Evolutionary conservation across 23 tunicate species (phyloP).

Genomic region (Styela plicata): DNA sequence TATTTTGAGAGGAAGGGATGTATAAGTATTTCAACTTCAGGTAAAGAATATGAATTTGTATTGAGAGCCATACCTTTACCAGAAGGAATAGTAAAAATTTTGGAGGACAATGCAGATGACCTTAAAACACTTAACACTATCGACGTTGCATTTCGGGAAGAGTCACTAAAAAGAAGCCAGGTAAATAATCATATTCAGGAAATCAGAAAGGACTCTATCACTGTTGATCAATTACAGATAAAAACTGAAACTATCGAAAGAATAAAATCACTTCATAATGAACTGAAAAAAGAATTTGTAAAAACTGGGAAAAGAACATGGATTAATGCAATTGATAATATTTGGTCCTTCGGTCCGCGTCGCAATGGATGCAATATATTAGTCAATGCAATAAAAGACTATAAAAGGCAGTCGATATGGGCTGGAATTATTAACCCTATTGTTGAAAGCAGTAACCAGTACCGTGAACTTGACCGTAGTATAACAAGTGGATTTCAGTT

Average conservation of each 20-base stretch:
- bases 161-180: background rate
- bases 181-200: too few relatives aligned
- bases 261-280: conserved; percentile 30
- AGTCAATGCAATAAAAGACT: conserved; percentile 45
- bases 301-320: conserved; percentile 58
- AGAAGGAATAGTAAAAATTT: conserved; percentile 39
- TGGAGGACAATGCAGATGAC: conserved; percentile 53
- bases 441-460: background rate
- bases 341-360: conserved; percentile 95
- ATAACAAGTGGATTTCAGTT: conserved; percentile 89
- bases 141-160: conserved; percentile 2
- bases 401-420: conserved; percentile 79
- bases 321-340: conserved; percentile 58
- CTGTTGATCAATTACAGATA: conserved; percentile 12
- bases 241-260: conserved; percentile 35
- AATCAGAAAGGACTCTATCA: background rate
- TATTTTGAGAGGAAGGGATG: conserved; percentile 24
- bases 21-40: conserved; percentile 2
- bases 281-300: conserved; percentile 53
- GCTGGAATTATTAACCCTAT: conserved; percentile 32
- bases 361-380: conserved; percentile 90
- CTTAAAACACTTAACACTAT: conserved; percentile 35
- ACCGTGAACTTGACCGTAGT: conserved; percentile 73
- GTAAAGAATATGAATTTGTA: conserved; percentile 17
- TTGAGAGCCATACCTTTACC: conserved; percentile 86